A percentile compares a stretch with the other conserved stretches of the same genome.
Conservation (phyloP, 2,797 vertebrate genomes). For the Busarellus nigricollis region DNA sequence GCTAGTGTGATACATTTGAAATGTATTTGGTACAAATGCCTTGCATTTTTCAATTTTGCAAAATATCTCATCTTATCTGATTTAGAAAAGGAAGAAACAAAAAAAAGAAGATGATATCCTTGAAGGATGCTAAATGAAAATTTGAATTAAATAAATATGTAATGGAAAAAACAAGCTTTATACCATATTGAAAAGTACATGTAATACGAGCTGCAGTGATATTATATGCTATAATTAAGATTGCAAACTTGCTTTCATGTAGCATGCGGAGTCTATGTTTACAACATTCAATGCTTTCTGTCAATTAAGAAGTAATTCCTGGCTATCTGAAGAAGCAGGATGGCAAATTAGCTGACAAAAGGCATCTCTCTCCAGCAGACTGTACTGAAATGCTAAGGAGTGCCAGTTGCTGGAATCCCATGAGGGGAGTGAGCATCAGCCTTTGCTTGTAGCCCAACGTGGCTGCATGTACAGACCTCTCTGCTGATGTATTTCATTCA, state of each 20-base stretch:
- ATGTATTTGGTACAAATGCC: not conserved
- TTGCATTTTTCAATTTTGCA: not conserved
- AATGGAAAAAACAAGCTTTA: constrained; percentile 10
- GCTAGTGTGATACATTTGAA: not conserved
- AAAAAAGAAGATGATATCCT: not conserved
- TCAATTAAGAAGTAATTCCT: not conserved
- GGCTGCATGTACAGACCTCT: not conserved
- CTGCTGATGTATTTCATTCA: not conserved
- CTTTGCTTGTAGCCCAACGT: not conserved
- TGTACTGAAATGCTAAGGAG: not conserved
- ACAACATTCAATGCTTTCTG: not conserved
- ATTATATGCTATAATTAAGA: constrained; percentile 21
- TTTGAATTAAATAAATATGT: constrained; percentile 5
- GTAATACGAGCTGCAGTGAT: constrained; percentile 11
- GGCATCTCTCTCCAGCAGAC: not conserved
- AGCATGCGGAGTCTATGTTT: not conserved
- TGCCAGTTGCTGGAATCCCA: not conserved
- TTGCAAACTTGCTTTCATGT: constrained; percentile 9
- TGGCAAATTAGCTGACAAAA: not conserved
- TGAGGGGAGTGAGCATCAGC: not conserved
- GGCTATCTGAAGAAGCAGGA: not conserved
- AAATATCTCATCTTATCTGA: not conserved
- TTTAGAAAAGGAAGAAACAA: not conserved
- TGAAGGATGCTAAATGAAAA: constrained; percentile 1
- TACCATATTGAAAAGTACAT: constrained; percentile 8